Conservation (phyloP, 2,797 vertebrate species). For the Cynopterus sphinx region DNA sequence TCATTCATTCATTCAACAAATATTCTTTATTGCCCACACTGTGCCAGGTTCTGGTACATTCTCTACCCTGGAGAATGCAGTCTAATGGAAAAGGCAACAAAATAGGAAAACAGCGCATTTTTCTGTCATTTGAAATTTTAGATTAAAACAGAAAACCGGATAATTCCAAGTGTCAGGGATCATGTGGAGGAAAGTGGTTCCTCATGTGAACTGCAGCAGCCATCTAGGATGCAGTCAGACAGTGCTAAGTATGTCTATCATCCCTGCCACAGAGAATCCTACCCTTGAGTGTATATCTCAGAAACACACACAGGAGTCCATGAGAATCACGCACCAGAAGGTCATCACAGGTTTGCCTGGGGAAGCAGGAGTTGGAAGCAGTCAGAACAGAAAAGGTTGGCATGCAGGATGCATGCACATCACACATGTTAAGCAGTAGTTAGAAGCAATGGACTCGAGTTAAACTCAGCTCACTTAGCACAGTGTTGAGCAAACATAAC, state of each 20-base stretch:
- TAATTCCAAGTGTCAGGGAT: not conserved
- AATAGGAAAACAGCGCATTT: not conserved
- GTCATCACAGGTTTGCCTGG: not conserved
- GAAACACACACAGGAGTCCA: not conserved
- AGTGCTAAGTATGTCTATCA: too few species aligned
- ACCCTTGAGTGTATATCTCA: not conserved
- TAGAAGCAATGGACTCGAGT: not conserved
- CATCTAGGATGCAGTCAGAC: too few species aligned
- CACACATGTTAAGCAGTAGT: not conserved
- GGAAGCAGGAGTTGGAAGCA: not conserved
- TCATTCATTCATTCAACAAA: not conserved
- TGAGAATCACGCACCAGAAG: not conserved
- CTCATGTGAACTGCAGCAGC: not conserved
- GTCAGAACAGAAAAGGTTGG: not conserved
- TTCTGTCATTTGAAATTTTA: not conserved
- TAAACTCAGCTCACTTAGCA: not conserved
- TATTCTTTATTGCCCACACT: not conserved
- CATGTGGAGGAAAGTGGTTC: not conserved
- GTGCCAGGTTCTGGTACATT: not conserved
- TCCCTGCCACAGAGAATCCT: not conserved
- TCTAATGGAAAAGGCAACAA: not conserved
- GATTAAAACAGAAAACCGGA: not conserved
- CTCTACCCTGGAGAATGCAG: not conserved
- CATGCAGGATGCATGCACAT: fast-evolving
- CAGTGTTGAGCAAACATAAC: not conserved